phyloP scores from a whole-genome alignment of 2,888 invertebrate species.

The Himalopsyche japonica region DNA sequence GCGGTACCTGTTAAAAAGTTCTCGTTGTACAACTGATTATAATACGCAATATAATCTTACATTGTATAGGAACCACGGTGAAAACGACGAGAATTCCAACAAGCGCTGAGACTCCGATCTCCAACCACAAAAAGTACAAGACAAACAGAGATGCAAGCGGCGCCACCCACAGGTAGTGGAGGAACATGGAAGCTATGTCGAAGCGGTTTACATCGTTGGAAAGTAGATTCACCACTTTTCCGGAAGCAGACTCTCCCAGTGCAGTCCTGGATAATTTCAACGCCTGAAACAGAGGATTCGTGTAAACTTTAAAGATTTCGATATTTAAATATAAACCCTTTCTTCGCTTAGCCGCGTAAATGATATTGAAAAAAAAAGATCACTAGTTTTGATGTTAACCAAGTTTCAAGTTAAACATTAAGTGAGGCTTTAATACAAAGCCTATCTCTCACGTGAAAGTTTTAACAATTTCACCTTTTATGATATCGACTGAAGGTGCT shows the following conservation, averaged over 20 bases:
- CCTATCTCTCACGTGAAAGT: too few species aligned
- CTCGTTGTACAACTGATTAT: too few species aligned
- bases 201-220: slow-evolving; percentile 88
- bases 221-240: slow-evolving; percentile 84
- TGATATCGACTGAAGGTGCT: too few species aligned
- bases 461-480: too few species aligned
- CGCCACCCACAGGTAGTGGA: slow-evolving; percentile 83
- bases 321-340: too few species aligned
- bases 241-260: slow-evolving; percentile 76
- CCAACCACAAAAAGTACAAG: slow-evolving; percentile 68
- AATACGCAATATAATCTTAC: slow-evolving; percentile 48
- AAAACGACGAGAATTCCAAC: slow-evolving; percentile 73
- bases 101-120: slow-evolving; percentile 68
- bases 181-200: slow-evolving; percentile 72
- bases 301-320: too few species aligned
- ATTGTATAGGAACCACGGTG: slow-evolving; percentile 76
- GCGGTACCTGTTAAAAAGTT: too few species aligned
- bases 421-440: too few species aligned
- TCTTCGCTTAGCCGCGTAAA: too few species aligned
- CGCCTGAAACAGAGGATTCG: slow-evolving; percentile 22
- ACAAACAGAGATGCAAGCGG: slow-evolving; percentile 69
- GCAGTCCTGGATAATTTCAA: slow-evolving; percentile 33
- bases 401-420: too few species aligned
- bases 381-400: too few species aligned
- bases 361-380: too few species aligned